Base-by-base conservation (phyloP, 1,140 invertebrate genomes). In the Drosophila sproati region DNA sequence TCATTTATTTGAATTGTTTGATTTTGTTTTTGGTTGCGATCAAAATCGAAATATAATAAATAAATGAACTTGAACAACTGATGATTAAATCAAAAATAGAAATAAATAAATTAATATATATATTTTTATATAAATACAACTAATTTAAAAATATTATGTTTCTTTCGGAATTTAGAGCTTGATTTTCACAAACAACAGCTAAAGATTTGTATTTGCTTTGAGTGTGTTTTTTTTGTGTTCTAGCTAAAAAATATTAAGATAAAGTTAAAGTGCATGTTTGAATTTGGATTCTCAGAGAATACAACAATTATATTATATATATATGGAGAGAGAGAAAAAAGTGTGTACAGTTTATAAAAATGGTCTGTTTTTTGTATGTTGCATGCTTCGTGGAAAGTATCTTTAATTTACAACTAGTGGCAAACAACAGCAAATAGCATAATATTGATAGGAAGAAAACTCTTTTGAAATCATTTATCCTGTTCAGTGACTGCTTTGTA, bases 381-480 rank as follows among this genome's bases (percentile, higher is more conserved):
- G 52, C 80, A 82, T 82, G 80, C 80, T 69, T 57, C 50, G 31
- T 43, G 47, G 28, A 41, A 51, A 45, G 6, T 63, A 20, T 20
- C 20, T 20, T 20, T 20, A 20, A 20, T 20, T 20, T 20, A 20
- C 20, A 51, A 47, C 10, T 32, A 37, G 10, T 48, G 12, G 10
- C 31, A 60, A 79, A 80, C 78, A 80, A 80, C 78, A 80, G 78
- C 78, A 43, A 80, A 56, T 76, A 37, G 80, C 56, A 76, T 29
- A 48, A 62, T 63, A 63, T 56, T 20, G 34, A 37, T 59, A 73
- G 47, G 28, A 74, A 63, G 12, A 37, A 39, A 63, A 51, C 12
- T 51, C 31, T 35, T 34, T 6, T 43, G 10, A 8, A 20, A 51
- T 51, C 45, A 20, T 68, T 35, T 70, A 54, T 77, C 81, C 81